These are phyloP conservation scores for Choreutis nemorana DNA, from an alignment of 2,888 invertebrate species.

Conservation along the genomic window DNA sequence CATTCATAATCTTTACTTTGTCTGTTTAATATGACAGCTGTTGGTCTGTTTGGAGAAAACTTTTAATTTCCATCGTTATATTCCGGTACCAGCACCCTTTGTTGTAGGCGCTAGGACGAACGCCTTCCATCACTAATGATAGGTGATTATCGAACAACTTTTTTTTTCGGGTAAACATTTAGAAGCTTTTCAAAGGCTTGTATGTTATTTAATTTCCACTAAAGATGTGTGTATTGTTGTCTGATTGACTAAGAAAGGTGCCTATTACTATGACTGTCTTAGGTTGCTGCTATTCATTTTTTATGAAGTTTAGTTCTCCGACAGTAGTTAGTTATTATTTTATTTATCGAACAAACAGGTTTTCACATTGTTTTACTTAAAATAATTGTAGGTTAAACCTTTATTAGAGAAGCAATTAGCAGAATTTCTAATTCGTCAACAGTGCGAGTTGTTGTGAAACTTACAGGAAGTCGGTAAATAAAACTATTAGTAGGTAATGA, in stretches of 20 bases:
- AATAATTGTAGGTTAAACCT: too few relatives aligned
- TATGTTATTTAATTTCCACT: constrained; percentile 55
- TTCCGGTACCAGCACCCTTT: constrained; percentile 42
- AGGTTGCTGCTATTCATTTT: too few relatives aligned
- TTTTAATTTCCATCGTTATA: constrained; percentile 61
- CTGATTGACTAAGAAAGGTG: constrained; percentile 29
- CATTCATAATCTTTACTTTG: constrained; percentile 64
- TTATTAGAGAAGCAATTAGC: too few relatives aligned
- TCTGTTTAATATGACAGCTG: constrained; percentile 65
- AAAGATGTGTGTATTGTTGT: constrained; percentile 29
- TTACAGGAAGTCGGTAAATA: constrained; percentile 51
- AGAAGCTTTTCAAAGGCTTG: constrained; percentile 40
- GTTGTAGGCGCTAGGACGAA: constrained; percentile 40
- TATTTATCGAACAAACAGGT: too few relatives aligned
- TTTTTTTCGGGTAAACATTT: constrained; percentile 45
- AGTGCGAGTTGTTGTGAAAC: constrained; percentile 15
- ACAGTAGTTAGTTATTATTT: too few relatives aligned
- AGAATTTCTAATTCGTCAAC: too few relatives aligned
- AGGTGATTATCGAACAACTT: constrained; percentile 52
- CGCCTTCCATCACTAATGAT: constrained; percentile 53
- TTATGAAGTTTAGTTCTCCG: too few relatives aligned
- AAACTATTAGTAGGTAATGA: constrained; percentile 60
- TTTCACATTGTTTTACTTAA: too few relatives aligned
- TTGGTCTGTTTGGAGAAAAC: constrained; percentile 60
- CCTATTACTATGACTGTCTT: constrained; percentile 50